phyloP scores from a whole-genome alignment of 1,140 invertebrate genomes.

The Triops cancriformis region DNA sequence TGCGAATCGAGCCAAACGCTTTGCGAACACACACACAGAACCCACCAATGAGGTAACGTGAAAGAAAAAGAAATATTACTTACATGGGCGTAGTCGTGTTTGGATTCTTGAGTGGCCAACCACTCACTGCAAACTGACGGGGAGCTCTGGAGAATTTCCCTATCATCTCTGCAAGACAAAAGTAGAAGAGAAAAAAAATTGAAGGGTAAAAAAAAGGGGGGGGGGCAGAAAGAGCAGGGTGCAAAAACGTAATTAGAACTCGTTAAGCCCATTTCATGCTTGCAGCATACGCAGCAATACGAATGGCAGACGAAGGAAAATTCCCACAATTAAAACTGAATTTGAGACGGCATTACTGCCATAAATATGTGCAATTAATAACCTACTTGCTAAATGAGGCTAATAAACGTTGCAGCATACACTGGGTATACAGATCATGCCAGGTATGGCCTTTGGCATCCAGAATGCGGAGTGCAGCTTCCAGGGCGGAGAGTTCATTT shows the following conservation, averaged over 20 bases:
- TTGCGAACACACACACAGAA: conserved; percentile 3
- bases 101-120: conserved; percentile 12
- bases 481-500: conserved; percentile 58
- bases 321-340: conserved; percentile 11
- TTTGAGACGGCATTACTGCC: not conserved
- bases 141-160: conserved; percentile 32
- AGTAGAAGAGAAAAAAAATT: not conserved
- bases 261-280: not conserved
- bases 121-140: conserved; percentile 23
- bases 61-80: not conserved
- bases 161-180: not conserved
- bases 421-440: conserved; percentile 72
- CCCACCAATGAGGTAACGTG: conserved; percentile 21
- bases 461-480: conserved; percentile 41
- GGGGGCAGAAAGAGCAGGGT: not conserved
- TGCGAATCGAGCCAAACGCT: not conserved
- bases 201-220: not conserved
- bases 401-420: conserved; percentile 64
- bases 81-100: not conserved
- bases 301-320: not conserved
- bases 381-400: conserved; percentile 44
- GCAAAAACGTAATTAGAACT: not conserved
- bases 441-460: conserved; percentile 63
- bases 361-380: conserved; percentile 8
- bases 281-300: not conserved